Evolutionary conservation across 2,113 vertebrate genomes (phyloP), one percentile per base, ranked within the genome.

Genomic region (Uropsilus gracilis): DNA sequence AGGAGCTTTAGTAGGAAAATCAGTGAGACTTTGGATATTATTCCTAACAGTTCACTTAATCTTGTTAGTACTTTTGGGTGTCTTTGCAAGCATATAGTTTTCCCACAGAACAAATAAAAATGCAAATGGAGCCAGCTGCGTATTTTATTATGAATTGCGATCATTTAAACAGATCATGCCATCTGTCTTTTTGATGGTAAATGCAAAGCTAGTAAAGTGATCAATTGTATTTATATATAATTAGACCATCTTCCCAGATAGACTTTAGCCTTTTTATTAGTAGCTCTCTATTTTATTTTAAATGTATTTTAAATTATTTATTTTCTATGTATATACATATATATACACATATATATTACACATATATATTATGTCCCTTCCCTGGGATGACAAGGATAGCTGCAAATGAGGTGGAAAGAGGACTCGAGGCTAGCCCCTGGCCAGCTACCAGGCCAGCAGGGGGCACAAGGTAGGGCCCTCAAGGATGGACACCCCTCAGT

Each of bases 111-210:
- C 44, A 94, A 94, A 89, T 81, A 83, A 96, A 96, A 98, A 98
- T 97, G 97, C 86, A 98, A 96, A 98, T 97, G 68, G 86, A 94
- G 55, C 94, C 84, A 20, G 95, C 92, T 96, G 95, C 94, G 96
- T 86, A 96, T 97, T 97, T 98, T 95, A 93, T 95, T 97, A 95
- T 98, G 96, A 96, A 97, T 97, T 98, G 96, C 95, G 94, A 97
- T 96, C 94, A 81, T 95, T 94, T 97, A 96, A 97, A 96, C 77
- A 86, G 92, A 75, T 93, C n/a, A 64, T 72, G 80, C 42, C 61
- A 61, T 71, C 48, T 78, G 87, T 86, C 81, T 44, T 96, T 84
- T 91, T 72, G 44, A n/a, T 87, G 76, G 32, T 37, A 53, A 88
- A 68, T 89, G 6, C n/a, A 63, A 94, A 92, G 34, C 91, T 86